Evolutionary conservation across 37 sponge, comb jelly and placozoan genomes (phyloP).

Genomic region (Spongia lamella): DNA sequence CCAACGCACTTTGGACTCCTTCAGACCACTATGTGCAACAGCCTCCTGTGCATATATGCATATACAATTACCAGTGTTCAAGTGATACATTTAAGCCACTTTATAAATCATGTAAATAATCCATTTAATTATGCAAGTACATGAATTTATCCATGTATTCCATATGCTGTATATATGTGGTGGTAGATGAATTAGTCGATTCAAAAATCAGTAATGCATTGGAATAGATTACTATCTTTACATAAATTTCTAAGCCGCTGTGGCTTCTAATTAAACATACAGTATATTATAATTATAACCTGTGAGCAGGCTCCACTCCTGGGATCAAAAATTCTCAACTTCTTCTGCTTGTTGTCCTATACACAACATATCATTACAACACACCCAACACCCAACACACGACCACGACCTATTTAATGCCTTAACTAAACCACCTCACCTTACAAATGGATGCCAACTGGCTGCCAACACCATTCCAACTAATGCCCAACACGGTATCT

Average conservation of each 20-base stretch:
- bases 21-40: slow-evolving; percentile 54
- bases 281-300: too few relatives aligned
- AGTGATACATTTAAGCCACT: too few relatives aligned
- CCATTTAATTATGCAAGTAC: too few relatives aligned
- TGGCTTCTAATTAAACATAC: too few relatives aligned
- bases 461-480: slow-evolving; percentile 73
- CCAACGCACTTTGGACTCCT: slow-evolving; percentile 61
- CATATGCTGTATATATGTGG: too few relatives aligned
- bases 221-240: not conserved
- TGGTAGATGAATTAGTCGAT: too few relatives aligned
- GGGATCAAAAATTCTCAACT: slow-evolving; percentile 71
- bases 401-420: not conserved
- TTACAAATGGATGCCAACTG: slow-evolving; percentile 70
- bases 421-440: slow-evolving; percentile 17
- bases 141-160: too few relatives aligned
- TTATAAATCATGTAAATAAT: too few relatives aligned
- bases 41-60: slow-evolving; percentile 34
- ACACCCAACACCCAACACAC: not conserved
- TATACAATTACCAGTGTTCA: too few relatives aligned
- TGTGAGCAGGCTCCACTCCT: slow-evolving; percentile 33
- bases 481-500: slow-evolving; percentile 57
- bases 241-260: slow-evolving; percentile 2
- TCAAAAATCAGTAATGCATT: too few relatives aligned
- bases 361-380: slow-evolving; percentile 10
- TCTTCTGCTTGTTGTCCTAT: slow-evolving; percentile 45